A percentile compares a stretch with the other conserved stretches of the same genome.
Conservation (phyloP, 2,888 invertebrate species). For the Tipula vernalis region DNA sequence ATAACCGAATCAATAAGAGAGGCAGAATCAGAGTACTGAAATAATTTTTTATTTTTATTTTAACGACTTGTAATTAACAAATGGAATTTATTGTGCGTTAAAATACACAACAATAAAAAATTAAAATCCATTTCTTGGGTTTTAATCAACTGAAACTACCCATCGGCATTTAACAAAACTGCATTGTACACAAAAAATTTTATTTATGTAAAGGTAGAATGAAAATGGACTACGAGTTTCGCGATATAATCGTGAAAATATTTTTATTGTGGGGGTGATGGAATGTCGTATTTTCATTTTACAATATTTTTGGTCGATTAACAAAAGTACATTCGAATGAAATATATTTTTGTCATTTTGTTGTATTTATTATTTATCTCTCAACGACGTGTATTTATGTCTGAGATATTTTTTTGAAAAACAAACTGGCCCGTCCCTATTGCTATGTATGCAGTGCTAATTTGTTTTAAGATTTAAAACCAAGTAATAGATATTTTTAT, state of each 20-base stretch:
- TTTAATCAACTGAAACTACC: neutral
- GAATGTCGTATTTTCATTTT: neutral
- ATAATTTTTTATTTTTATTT: neutral
- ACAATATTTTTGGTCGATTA: neutral
- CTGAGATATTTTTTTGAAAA: too few species aligned
- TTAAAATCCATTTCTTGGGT: neutral
- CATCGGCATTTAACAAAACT: neutral
- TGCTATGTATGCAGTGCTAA: too few species aligned
- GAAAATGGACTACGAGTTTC: neutral
- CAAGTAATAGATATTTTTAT: too few species aligned
- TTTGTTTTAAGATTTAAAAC: too few species aligned
- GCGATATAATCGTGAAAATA: neutral
- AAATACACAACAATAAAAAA: neutral
- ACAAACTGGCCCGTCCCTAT: too few species aligned
- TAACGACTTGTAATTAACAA: conserved; percentile 4
- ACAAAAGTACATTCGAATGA: neutral
- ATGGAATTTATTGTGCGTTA: conserved; percentile 4
- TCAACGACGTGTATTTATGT: too few species aligned
- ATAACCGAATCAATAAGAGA: neutral
- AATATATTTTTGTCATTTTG: too few species aligned
- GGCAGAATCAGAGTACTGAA: neutral
- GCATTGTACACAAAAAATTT: neutral
- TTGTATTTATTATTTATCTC: too few species aligned
- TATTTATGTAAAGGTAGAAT: neutral
- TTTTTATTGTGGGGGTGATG: neutral